Evolutionary conservation across 2,113 vertebrate genomes (phyloP), one percentile per base, ranked within the genome.

Genomic region (Clarias batrachus): DNA sequence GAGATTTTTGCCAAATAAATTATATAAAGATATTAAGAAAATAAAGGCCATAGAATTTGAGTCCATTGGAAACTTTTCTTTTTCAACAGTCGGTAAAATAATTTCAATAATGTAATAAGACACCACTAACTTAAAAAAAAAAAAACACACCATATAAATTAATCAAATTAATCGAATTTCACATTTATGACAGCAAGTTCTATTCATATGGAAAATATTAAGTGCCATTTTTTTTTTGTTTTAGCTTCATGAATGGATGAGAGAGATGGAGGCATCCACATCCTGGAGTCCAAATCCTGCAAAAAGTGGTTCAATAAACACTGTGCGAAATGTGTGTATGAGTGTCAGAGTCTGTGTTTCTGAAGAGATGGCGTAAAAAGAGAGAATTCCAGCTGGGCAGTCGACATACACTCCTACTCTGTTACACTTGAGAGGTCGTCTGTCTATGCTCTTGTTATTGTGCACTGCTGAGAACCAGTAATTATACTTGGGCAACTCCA

Each of bases 231-330:
- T 48, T 25, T 21, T 3, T 23, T 74, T 4, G 5, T 73, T 41
- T 21, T 41, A 73, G 19, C 12, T 73, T 74, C 37, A 33, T 60
- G 17, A 60, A 19, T 60, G 54, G 17, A 59, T 57, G 37, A 85
- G 71, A 30, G 71, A 77, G 59, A 85, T 65, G 6, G 71, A 77
- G 41, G 73, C 62, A 14, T 27, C 6, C 0, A 10, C 16, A 11
- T 23, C 12, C 17, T 78, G 11, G 16, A 85, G 37, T 65, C 84
- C 73, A 78, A 85, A 85, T 41, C 84, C 84, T 85, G 84, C 84
- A 85, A 63, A 63, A 19, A 85, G 59, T 37, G 73, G 23, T 65
- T 85, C 73, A 17, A 2, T 78, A 54, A 85, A 85, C 3, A 16
- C 54, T 48, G 71, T 78, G 41, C 25, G 60, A 10, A 85, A 63